Conservation (phyloP, 35 echinoderm and acorn worm genomes). For the Stichopus chloronotus region DNA sequence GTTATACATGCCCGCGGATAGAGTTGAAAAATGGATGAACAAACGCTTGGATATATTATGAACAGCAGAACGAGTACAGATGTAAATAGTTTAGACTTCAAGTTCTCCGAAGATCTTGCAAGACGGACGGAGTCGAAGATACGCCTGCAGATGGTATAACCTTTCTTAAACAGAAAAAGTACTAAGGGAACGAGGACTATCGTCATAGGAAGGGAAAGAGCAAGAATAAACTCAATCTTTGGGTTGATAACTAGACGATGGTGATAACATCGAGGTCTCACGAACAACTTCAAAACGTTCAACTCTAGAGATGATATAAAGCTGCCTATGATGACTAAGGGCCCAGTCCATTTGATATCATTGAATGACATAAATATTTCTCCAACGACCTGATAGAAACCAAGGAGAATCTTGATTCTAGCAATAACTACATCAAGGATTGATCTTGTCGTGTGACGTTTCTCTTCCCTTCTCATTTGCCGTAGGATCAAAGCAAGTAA, state of each 20-base stretch:
- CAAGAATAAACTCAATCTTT: constrained; percentile 53
- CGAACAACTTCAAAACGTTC: constrained; percentile 8
- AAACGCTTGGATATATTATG: constrained; percentile 48
- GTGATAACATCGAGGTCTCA: constrained; percentile 40
- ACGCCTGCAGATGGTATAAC: not conserved
- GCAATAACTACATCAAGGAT: constrained; percentile 18
- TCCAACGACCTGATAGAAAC: constrained; percentile 57
- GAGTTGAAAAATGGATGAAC: constrained; percentile 47
- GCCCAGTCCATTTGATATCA: constrained; percentile 26
- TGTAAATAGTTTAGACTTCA: constrained; percentile 4
- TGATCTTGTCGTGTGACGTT: not conserved
- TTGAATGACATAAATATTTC: constrained; percentile 42
- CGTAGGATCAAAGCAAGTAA: not conserved
- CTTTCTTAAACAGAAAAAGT: not conserved
- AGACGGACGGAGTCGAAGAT: not conserved
- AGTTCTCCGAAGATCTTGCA: not conserved
- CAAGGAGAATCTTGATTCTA: constrained; percentile 42
- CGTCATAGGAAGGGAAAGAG: not conserved
- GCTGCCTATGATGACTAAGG: not conserved
- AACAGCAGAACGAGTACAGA: constrained; percentile 38
- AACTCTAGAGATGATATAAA: constrained; percentile 17
- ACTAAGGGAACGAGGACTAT: not conserved
- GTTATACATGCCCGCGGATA: constrained; percentile 41
- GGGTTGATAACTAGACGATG: not conserved
- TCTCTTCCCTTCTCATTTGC: constrained; percentile 1